phyloP scores from a whole-genome alignment of 2,888 invertebrate species.

The Aphidoletes aphidimyza region DNA sequence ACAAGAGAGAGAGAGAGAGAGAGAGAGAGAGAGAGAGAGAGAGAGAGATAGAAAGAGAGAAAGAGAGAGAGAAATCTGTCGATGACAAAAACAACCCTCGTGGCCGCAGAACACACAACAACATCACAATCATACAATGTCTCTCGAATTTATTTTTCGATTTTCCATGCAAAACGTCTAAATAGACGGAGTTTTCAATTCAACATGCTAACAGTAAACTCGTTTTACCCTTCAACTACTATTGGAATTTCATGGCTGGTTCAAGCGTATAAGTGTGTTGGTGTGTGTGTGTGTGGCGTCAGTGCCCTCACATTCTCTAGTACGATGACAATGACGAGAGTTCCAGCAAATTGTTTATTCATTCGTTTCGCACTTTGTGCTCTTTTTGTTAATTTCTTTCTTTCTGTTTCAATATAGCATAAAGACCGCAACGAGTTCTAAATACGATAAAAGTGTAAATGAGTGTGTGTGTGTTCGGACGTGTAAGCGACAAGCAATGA shows the following conservation, averaged over 20 bases:
- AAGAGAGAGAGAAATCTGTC: background rate
- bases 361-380: conserved; percentile 25
- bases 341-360: conserved; percentile 28
- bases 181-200: background rate
- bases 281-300: background rate
- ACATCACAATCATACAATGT: background rate
- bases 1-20: too few relatives aligned
- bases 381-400: conserved; percentile 1
- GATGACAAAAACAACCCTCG: conserved; percentile 8
- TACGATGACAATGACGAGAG: background rate
- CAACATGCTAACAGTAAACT: background rate
- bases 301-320: background rate
- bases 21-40: too few relatives aligned
- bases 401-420: conserved; percentile 18
- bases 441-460: background rate
- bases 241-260: background rate
- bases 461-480: background rate
- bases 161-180: background rate
- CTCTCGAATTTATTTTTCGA: background rate
- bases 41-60: too few relatives aligned
- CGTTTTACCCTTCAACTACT: background rate
- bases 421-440: background rate
- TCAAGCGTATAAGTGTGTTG: background rate
- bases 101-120: background rate
- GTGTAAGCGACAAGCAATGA: background rate